Evolutionary conservation across 2,113 vertebrate species (phyloP), one percentile per base, ranked within the genome.

Genomic region (Procapra przewalskii): DNA sequence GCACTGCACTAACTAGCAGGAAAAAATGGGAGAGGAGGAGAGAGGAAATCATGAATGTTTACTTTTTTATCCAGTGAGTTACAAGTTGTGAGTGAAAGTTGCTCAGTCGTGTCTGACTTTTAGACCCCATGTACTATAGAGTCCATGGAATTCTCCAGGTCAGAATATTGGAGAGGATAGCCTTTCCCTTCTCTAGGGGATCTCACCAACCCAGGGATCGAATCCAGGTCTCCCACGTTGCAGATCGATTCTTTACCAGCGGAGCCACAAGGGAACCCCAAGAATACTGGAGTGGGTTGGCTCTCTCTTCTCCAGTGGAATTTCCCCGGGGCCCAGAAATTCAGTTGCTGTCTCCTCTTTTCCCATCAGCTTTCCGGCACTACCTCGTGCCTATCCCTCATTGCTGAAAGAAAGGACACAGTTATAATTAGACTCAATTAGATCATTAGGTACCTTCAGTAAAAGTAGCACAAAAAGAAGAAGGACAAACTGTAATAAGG

Each of bases 31-130:
- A 23, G 33, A 17, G 6, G 3, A 13, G 13, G 36, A 87, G 7
- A n/a, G 2, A 36, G 17, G 6, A 16, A 5, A 13, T 1, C 3
- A 27, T 9, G 14, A 10, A 57, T 1, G 40, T 8, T 79, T 90
- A 43, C 27, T 88, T 84, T 84, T 40, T 75, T 13, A 21, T 13
- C 36, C 67, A 75, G 5, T 23, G 21, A 75, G 10, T 40, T 40
- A 40, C 0, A 0, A 25, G 36, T 75, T 40, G 67, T 75, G 36
- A 75, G 67, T 40, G 36, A 6, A 75, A 75, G 21, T 12, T 40
- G 1, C 10, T 71, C 19, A 71, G 67, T 25, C 0, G 0, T 40
- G 19, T 75, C n/a, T 75, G 67, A 71, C 19, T 75, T 11, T 71
- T 40, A 12, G 67, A 71, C 3, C 3, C 19, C 19, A 12, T 23